A percentile compares a stretch with the other conserved stretches of the same genome.
Evolutionary conservation across 1,140 invertebrate genomes (phyloP).

Genomic region (Thaumetopoea pityocampa): DNA sequence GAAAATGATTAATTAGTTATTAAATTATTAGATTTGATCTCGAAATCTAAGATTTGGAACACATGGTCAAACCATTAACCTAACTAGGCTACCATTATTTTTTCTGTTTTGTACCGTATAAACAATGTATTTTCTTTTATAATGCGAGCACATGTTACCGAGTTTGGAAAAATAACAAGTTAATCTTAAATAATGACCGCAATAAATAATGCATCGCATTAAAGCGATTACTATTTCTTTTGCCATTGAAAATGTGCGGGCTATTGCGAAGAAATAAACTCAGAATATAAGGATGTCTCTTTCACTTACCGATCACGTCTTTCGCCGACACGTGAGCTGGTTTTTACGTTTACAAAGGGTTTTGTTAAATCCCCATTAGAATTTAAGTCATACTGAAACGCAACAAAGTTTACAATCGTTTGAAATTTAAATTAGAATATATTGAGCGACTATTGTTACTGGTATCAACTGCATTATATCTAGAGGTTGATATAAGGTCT

Average conservation of each 20-base stretch:
- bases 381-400: slow-evolving; percentile 8
- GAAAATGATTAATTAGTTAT: no score
- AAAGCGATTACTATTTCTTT: slow-evolving; percentile 19
- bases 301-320: slow-evolving; percentile 24
- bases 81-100: no score
- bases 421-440: slow-evolving; percentile 1
- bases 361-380: neutral
- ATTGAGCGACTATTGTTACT: slow-evolving; percentile 1
- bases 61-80: no score
- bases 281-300: slow-evolving; percentile 22
- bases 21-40: no score
- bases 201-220: slow-evolving; percentile 3
- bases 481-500: slow-evolving; percentile 6
- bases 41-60: no score
- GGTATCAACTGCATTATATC: slow-evolving; percentile 14
- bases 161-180: slow-evolving; percentile 7
- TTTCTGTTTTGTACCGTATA: no score
- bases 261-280: slow-evolving; percentile 19
- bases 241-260: slow-evolving; percentile 9
- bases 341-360: slow-evolving; percentile 18
- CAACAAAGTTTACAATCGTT: slow-evolving; percentile 4
- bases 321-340: slow-evolving; percentile 7
- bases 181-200: slow-evolving; percentile 12
- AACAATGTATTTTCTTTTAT: no score
- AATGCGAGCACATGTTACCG: no score